Evolutionary conservation across 2,888 invertebrate species (phyloP).

Genomic region (Gerris lacustris): DNA sequence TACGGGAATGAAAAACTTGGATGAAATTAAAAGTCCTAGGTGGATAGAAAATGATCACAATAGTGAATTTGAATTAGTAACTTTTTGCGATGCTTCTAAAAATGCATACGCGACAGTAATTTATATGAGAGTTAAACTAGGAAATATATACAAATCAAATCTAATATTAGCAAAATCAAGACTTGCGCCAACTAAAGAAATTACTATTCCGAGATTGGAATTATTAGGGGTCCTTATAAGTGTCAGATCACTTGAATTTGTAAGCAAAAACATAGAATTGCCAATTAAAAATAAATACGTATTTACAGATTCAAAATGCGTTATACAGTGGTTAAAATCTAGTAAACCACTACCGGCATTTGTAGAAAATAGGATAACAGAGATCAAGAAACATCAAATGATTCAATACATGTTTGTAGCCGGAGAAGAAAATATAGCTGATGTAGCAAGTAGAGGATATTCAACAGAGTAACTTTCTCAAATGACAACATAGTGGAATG

Average conservation of each 20-base stretch:
- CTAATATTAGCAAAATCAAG: slow-evolving; percentile 4
- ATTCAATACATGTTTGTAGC: neutral
- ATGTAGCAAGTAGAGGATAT: slow-evolving; percentile 6
- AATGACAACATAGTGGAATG: slow-evolving; percentile 1
- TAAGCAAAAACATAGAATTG: neutral
- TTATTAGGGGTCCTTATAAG: slow-evolving; percentile 8
- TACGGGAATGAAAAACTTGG: no score
- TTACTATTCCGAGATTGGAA: slow-evolving; percentile 4
- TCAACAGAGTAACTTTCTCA: neutral
- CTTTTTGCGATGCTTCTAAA: slow-evolving; percentile 7
- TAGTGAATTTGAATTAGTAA: neutral
- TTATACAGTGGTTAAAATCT: slow-evolving; percentile 1
- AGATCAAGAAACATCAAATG: neutral
- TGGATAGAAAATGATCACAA: neutral
- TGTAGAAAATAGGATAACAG: slow-evolving; percentile 6
- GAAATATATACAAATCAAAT: neutral
- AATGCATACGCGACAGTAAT: neutral
- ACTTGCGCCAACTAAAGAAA: neutral
- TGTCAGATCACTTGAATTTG: neutral
- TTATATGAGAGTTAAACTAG: neutral
- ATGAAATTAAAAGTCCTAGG: neutral
- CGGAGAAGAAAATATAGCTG: slow-evolving; percentile 6
- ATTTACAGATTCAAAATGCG: slow-evolving; percentile 11
- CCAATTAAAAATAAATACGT: neutral
- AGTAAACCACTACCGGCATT: slow-evolving; percentile 7